These are phyloP conservation scores for Serranus cabrilla DNA, from an alignment of 2,797 vertebrate species.

Conservation along the genomic window DNA sequence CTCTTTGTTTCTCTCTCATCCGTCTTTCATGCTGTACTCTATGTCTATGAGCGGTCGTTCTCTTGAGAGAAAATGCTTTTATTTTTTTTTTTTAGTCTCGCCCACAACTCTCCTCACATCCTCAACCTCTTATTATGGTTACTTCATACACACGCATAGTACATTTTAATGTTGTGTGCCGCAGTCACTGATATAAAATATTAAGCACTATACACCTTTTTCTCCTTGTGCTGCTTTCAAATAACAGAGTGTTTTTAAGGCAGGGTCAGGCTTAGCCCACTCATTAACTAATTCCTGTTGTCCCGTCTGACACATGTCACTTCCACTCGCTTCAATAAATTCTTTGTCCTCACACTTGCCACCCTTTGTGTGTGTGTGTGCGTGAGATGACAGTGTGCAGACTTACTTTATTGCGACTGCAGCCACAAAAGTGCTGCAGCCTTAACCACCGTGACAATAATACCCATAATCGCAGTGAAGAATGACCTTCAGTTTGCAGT, in stretches of 20 bases:
- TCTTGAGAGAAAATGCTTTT: slow-evolving; percentile 23
- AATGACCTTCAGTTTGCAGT: slow-evolving; percentile 19
- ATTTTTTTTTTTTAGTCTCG: slow-evolving; percentile 44
- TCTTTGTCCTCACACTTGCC: slow-evolving; percentile 31
- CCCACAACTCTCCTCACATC: not conserved
- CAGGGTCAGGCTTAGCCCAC: slow-evolving; percentile 43
- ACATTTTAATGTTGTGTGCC: slow-evolving; percentile 6
- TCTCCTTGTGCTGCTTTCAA: not conserved
- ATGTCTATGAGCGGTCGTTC: not conserved
- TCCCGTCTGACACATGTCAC: slow-evolving; percentile 70
- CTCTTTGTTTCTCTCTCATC: slow-evolving; percentile 23
- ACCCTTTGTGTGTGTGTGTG: not conserved
- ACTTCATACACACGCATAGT: not conserved
- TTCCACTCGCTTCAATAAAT: slow-evolving; percentile 62
- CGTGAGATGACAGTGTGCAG: not conserved
- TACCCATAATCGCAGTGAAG: slow-evolving; percentile 12
- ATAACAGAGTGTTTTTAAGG: not conserved
- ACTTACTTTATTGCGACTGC: slow-evolving; percentile 19
- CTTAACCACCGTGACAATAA: slow-evolving; percentile 10
- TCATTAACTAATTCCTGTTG: slow-evolving; percentile 60
- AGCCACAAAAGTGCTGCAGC: slow-evolving; percentile 12
- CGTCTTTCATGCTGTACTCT: slow-evolving; percentile 24
- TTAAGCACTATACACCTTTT: not conserved
- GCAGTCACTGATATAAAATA: not conserved
- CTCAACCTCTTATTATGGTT: slow-evolving; percentile 1